Conservation (phyloP, 1,140 invertebrate species). For the Condylostylus longicornis region DNA sequence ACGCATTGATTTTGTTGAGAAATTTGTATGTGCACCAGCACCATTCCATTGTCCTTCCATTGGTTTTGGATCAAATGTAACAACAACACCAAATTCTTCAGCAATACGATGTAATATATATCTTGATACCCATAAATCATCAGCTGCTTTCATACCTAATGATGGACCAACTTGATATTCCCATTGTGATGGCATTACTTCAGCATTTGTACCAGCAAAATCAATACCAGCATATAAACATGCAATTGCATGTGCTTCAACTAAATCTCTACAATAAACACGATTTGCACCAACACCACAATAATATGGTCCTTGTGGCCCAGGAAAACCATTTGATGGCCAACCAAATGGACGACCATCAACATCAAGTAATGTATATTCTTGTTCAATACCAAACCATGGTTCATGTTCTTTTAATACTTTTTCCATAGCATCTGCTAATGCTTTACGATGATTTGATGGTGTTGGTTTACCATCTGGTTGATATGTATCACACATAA, state of each 20-base stretch:
- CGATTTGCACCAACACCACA: slow-evolving; percentile 91
- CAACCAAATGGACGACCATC: slow-evolving; percentile 83
- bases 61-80: slow-evolving; percentile 71
- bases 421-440: slow-evolving; percentile 22
- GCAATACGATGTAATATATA: slow-evolving; percentile 66
- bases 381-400: slow-evolving; percentile 88
- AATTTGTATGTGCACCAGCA: slow-evolving; percentile 64
- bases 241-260: slow-evolving; percentile 66
- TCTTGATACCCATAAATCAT: slow-evolving; percentile 73
- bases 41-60: slow-evolving; percentile 81
- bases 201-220: slow-evolving; percentile 79
- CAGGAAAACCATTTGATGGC: slow-evolving; percentile 85
- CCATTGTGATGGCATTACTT: slow-evolving; percentile 80
- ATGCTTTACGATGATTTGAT: slow-evolving; percentile 26
- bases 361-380: slow-evolving; percentile 78
- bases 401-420: slow-evolving; percentile 44
- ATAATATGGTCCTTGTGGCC: slow-evolving; percentile 79
- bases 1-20: slow-evolving; percentile 75
- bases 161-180: slow-evolving; percentile 50
- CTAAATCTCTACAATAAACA: slow-evolving; percentile 83
- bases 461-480: slow-evolving; percentile 42
- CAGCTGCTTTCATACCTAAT: slow-evolving; percentile 65
- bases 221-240: slow-evolving; percentile 82
- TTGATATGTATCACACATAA: slow-evolving; percentile 69
- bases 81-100: slow-evolving; percentile 80